Evolutionary conservation across 2,888 invertebrate species (phyloP).

Genomic region (Criorhina ranunculi): DNA sequence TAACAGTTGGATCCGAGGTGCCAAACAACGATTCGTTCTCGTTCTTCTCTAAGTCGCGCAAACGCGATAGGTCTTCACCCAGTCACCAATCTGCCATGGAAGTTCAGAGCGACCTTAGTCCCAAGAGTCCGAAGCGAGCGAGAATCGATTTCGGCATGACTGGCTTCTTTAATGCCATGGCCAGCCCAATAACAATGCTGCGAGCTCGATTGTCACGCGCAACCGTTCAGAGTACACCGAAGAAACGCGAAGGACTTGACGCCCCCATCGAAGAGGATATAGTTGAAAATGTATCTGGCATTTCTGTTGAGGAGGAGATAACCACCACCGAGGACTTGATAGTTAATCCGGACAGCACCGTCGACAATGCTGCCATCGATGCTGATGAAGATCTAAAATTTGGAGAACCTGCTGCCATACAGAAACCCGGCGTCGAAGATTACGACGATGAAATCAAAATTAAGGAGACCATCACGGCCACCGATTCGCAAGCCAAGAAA

Average conservation of each 20-base stretch:
- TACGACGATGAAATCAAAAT: conserved; percentile 51
- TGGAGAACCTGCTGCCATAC: conserved; percentile 33
- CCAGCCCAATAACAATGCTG: conserved; percentile 82
- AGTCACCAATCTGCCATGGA: conserved; percentile 36
- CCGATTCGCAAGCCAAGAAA: conserved; percentile 55
- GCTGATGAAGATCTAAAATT: conserved; percentile 7
- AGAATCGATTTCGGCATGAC: conserved; percentile 79
- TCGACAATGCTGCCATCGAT: conserved; percentile 61
- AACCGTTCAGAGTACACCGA: conserved; percentile 80
- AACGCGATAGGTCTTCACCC: conserved; percentile 82
- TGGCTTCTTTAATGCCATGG: conserved; percentile 80
- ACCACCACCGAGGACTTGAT: conserved; percentile 77
- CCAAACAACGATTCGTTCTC: conserved; percentile 82
- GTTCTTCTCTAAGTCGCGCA: conserved; percentile 82
- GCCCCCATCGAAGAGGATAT: conserved; percentile 78
- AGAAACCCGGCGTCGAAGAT: conserved; percentile 44
- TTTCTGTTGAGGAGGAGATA: conserved; percentile 80
- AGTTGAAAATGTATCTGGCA: conserved; percentile 81
- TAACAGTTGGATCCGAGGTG: conserved; percentile 83
- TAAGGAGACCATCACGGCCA: conserved; percentile 47
- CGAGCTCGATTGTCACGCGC: conserved; percentile 82
- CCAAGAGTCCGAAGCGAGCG: conserved; percentile 81
- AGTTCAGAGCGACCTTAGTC: conserved; percentile 77
- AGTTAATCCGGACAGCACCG: conserved; percentile 77
- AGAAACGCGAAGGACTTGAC: conserved; percentile 74